Evolutionary conservation across 2,113 vertebrate genomes (phyloP), one percentile per base, ranked within the genome.

Genomic region (Formicarius rufipectus): DNA sequence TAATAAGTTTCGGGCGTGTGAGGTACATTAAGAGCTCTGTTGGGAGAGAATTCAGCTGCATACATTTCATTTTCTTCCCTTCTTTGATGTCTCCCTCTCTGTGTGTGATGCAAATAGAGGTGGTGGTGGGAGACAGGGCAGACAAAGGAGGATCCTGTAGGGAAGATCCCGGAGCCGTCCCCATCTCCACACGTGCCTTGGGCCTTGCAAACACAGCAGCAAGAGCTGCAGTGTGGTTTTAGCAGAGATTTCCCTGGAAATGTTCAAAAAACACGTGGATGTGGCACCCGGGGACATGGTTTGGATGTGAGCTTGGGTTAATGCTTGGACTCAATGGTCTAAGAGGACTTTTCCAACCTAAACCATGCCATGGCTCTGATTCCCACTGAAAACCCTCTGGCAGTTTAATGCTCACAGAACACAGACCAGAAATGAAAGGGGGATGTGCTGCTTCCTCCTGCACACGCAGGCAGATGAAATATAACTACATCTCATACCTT

Each of bases 1-100:
- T 96, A 92, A 27, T 78, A 96, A 73, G 64, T 87, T 94, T 40
- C 87, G 82, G 89, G 72, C 69, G 90, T 37, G 39, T 27, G 42
- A 80, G 71, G 90, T 50, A 60, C 89, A 79, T 71, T 58, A 60
- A 79, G 55, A 91, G 89, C 84, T 87, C 87, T 79, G 81, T 7
- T 63, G 81, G 81, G 86, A 87, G 39, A 71, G 42, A 3, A 21
- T 35, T 79, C 19, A 23, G 49, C 81, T 62, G 75, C 5, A 47
- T 1, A 13, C 37, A 31, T 59, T 44, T 63, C 12, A 21, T 67
- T 84, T 75, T 76, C 35, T 28, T 37, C 72, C 64, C 90, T 44
- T 37, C 72, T 86, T 81, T 89, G 75, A 82, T 13, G 28, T 81
- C 92, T 76, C 75, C 39, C 39, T 90, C 45, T 64, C 50, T 4